Percentiles rank a stretch among this genome's conserved stretches.
phyloP scores from a whole-genome alignment of 2,888 invertebrate species.

The Heliconius ethilla region DNA sequence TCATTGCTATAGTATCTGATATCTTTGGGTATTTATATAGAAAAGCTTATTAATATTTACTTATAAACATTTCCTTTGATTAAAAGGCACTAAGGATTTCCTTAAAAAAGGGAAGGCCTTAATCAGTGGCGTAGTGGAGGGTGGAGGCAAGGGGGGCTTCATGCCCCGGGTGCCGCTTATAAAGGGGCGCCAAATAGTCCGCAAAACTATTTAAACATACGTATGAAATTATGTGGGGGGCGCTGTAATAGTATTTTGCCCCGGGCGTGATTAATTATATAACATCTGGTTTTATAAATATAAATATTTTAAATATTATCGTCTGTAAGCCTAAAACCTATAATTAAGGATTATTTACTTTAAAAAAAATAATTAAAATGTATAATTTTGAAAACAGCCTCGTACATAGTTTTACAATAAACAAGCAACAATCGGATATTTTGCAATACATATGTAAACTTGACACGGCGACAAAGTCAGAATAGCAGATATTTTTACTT shows the following conservation, averaged over 20 bases:
- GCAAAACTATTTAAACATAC: no score
- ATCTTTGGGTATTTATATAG: background rate
- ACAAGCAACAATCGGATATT: conserved; percentile 12
- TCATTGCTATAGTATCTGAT: conserved; percentile 16
- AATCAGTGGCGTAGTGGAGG: no score
- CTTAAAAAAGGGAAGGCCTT: no score
- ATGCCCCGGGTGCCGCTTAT: no score
- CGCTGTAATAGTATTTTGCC: no score
- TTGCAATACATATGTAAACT: conserved; percentile 2
- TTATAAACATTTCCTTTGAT: background rate
- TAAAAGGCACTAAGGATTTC: no score
- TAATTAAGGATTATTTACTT: background rate
- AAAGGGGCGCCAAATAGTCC: no score
- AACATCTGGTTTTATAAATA: no score
- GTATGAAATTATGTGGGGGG: no score
- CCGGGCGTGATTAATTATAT: no score
- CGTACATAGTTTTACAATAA: conserved; percentile 1
- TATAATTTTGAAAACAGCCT: background rate
- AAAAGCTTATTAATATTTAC: background rate
- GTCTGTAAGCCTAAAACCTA: background rate
- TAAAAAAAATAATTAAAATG: background rate
- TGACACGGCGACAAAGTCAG: background rate
- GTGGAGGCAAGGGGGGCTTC: no score
- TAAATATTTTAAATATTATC: no score
- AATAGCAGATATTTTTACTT: conserved; percentile 6